A percentile compares a stretch with the other conserved stretches of the same genome.
Evolutionary conservation across 1,140 invertebrate genomes (phyloP).

Genomic region (Pseudomyrmex cubaensis): DNA sequence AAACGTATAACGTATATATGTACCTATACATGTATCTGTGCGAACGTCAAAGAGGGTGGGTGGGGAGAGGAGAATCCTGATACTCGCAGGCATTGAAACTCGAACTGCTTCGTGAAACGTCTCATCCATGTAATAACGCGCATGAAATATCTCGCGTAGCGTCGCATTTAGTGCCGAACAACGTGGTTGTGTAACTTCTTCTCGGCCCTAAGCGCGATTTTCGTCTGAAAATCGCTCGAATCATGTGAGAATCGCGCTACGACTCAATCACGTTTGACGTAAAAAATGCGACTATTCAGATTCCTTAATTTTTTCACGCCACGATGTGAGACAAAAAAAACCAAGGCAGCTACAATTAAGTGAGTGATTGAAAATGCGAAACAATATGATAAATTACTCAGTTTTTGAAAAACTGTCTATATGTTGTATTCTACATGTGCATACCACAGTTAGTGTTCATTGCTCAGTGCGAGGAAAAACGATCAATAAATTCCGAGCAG

Average conservation of each 20-base stretch:
- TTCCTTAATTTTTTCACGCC: background rate
- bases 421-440: conserved; percentile 21
- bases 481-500: conserved; percentile 34
- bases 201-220: no score
- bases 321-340: background rate
- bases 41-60: background rate
- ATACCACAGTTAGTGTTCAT: conserved; percentile 70
- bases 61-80: background rate
- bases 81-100: conserved; percentile 23
- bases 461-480: conserved; percentile 46
- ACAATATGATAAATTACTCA: conserved; percentile 22
- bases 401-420: conserved; percentile 29
- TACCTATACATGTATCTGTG: conserved; percentile 32
- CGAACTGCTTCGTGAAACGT: conserved; percentile 1
- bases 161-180: background rate
- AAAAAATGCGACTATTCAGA: background rate
- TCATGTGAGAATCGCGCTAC: no score
- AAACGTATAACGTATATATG: conserved; percentile 28
- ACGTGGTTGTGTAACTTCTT: no score
- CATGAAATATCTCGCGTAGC: conserved; percentile 24
- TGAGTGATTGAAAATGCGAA: conserved; percentile 7
- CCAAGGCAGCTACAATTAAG: background rate
- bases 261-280: no score
- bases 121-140: conserved; percentile 14
- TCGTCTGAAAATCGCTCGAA: no score